Percentiles rank a stretch among this genome's conserved stretches.
These are phyloP conservation scores for Riparia riparia DNA, from an alignment of 2,113 vertebrate species.

Conservation along the genomic window DNA sequence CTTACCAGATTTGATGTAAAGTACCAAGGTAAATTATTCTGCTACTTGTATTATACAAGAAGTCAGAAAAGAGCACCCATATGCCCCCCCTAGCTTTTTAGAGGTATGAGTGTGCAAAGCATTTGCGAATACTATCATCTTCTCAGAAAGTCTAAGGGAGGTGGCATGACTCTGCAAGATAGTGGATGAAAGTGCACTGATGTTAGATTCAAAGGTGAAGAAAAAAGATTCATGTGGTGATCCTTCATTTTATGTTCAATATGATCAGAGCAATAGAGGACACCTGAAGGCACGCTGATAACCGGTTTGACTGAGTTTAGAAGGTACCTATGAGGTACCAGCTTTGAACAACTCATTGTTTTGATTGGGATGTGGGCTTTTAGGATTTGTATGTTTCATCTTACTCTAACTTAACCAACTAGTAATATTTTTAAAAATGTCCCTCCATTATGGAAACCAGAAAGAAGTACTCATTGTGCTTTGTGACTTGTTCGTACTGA, in stretches of 20 bases:
- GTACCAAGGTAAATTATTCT: not conserved
- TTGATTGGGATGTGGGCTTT: not conserved
- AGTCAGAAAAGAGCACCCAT: not conserved
- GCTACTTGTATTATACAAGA: not conserved
- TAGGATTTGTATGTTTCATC: not conserved
- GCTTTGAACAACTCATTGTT: not conserved
- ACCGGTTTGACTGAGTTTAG: not conserved
- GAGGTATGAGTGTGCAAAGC: not conserved
- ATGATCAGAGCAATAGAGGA: not conserved
- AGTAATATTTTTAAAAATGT: not conserved
- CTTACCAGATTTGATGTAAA: not conserved
- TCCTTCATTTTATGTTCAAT: not conserved
- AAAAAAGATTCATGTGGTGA: not conserved
- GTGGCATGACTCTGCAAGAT: not conserved
- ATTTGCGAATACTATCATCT: not conserved
- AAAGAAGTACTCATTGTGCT: not conserved
- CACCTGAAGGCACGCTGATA: not conserved
- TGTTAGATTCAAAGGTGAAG: not conserved
- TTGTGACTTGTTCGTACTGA: accelerated
- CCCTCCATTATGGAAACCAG: not conserved
- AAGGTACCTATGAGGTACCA: not conserved
- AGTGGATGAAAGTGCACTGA: not conserved
- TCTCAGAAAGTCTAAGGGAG: not conserved
- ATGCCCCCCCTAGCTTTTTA: not conserved
- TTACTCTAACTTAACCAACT: not conserved